phyloP scores from a whole-genome alignment of 2,113 vertebrate species.

The Ibidorhyncha struthersii region DNA sequence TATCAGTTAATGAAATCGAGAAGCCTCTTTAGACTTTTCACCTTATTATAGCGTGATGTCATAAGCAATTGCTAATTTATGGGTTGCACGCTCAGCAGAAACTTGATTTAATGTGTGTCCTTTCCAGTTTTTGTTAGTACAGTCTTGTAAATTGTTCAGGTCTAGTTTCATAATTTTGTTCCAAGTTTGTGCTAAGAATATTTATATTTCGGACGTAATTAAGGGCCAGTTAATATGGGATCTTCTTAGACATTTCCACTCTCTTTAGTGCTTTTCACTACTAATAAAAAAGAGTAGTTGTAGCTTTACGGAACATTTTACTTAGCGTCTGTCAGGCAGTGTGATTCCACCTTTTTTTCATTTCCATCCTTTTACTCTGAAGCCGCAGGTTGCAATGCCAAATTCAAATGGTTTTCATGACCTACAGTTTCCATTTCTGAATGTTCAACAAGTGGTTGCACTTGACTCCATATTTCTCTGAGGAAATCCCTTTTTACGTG shows the following conservation, averaged over 20 bases:
- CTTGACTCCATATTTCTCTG: not conserved
- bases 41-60: not conserved
- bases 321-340: not conserved
- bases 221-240: not conserved
- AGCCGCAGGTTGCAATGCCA: not conserved
- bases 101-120: not conserved
- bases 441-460: not conserved
- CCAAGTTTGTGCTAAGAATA: not conserved
- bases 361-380: not conserved
- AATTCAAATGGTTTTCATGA: not conserved
- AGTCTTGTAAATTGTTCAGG: not conserved
- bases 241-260: not conserved
- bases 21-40: not conserved
- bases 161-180: not conserved
- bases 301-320: not conserved
- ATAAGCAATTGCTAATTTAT: not conserved
- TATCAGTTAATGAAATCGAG: not conserved
- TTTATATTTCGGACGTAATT: not conserved
- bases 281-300: not conserved
- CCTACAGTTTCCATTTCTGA: not conserved
- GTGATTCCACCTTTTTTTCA: not conserved
- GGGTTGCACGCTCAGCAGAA: not conserved
- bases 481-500: not conserved
- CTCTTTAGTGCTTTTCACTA: not conserved
- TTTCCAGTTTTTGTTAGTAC: not conserved